These are phyloP conservation scores for Myotis planiceps DNA, from an alignment of 2,797 vertebrate species.

Conservation along the genomic window DNA sequence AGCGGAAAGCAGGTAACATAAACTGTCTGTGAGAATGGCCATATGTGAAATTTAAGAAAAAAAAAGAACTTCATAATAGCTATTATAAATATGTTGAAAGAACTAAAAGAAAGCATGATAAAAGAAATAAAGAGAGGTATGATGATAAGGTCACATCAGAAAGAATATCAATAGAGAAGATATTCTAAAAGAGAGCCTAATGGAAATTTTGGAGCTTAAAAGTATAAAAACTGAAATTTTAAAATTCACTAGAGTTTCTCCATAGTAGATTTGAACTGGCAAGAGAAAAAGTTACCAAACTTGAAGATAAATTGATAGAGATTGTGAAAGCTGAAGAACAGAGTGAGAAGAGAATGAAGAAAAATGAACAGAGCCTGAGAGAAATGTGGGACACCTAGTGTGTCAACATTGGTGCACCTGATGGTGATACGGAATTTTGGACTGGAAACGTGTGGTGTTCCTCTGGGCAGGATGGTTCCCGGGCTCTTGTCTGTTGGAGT, in stretches of 20 bases:
- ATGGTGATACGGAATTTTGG: no score
- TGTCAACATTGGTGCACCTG: background rate
- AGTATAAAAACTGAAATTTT: background rate
- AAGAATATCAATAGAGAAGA: background rate
- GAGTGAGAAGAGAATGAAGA: background rate
- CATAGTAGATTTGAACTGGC: background rate
- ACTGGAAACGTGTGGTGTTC: no score
- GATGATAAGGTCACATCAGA: background rate
- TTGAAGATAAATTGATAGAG: background rate
- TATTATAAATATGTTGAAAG: background rate
- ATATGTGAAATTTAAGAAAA: background rate
- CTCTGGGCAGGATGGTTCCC: no score
- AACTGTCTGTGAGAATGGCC: background rate
- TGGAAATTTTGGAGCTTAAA: background rate
- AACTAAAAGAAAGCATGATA: background rate
- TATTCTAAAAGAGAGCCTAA: background rate
- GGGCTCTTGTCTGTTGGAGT: no score
- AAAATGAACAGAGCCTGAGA: background rate
- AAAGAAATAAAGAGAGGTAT: background rate
- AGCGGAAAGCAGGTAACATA: background rate
- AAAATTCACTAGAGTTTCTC: background rate
- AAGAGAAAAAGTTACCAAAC: background rate
- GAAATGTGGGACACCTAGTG: background rate
- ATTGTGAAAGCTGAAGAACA: background rate
- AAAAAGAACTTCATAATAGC: background rate